Base-by-base conservation (phyloP, 1,140 invertebrate genomes). In the Drosophila melanica region DNA sequence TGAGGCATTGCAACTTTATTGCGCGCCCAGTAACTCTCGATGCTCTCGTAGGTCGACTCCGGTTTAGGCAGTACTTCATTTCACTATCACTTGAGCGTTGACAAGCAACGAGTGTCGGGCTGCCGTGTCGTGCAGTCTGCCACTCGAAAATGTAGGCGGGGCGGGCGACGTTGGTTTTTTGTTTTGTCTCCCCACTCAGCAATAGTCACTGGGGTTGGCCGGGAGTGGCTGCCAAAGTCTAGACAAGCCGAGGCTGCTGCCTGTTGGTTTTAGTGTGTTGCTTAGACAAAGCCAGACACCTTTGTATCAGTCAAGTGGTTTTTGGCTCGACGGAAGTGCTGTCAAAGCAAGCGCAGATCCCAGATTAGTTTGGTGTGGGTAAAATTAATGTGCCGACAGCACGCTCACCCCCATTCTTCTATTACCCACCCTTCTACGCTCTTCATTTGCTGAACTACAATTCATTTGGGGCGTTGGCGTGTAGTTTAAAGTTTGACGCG, bases 401-500 rank as follows among this genome's bases (percentile, higher is more conserved):
- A 81, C 50, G 33, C 44, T 58, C 48, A 62, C 18, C 18, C 42
- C 45, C 37, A 45, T 23, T 23, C 44, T 23, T 14, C 33, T 16
- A 47, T 8, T 5, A 5, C 27, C 27, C 27, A 27, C 5, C 27
- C 27, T 27, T 27, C 51, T 23, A 27, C 55, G 20, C 30, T 62
- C 12, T 33, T 1, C 48, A 8, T 30, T 33, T 33, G 10, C 45
- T 68, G 45, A 73, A 74, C 77, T 74, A 78, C 70, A 85, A 81
- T 87, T 78, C 82, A 79, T 77, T 86, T 41, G 73, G 62, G 78
- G 81, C 68, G 81, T 87, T 75, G 82, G 81, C 82, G 65, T 87
- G 84, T 79, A 89, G 84, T 82, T 87, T 89, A 87, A 89, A 89
- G 79, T 89, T 87, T 82, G 84, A 80, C 84, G 82, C 84, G 79